Percentiles rank a stretch among this genome's conserved stretches.
These are phyloP conservation scores for Neoitamus cyanurus DNA, from an alignment of 2,888 invertebrate species.

Conservation along the genomic window DNA sequence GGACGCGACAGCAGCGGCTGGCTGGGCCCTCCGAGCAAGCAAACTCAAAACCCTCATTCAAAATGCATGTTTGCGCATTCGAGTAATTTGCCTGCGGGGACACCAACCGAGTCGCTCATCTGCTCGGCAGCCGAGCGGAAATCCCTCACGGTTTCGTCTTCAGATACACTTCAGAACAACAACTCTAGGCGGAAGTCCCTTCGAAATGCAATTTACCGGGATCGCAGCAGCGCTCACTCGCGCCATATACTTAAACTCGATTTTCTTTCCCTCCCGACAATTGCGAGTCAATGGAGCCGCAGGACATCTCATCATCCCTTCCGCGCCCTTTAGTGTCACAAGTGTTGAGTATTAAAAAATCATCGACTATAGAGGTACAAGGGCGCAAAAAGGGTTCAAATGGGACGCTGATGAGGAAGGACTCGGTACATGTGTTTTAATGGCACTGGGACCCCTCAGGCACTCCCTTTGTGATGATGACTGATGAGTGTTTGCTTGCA, in stretches of 20 bases:
- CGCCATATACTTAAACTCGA: background rate
- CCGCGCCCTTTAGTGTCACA: constrained; percentile 12
- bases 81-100: constrained; percentile 36
- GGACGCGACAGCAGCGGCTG: background rate
- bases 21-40: background rate
- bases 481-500: constrained; percentile 33
- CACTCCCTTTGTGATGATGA: constrained; percentile 31
- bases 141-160: background rate
- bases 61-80: constrained; percentile 48
- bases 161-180: background rate
- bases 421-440: constrained; percentile 13
- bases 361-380: constrained; percentile 26
- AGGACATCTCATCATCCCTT: constrained; percentile 37
- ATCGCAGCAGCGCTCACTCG: background rate
- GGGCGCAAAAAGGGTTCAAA: constrained; percentile 19
- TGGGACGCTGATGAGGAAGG: background rate
- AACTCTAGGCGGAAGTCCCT: constrained; percentile 37
- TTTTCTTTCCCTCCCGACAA: background rate
- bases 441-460: constrained; percentile 20
- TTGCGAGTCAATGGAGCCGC: constrained; percentile 25
- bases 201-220: constrained; percentile 24
- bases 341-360: constrained; percentile 46
- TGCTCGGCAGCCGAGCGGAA: constrained; percentile 13
- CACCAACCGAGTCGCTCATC: constrained; percentile 8
- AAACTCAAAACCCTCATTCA: constrained; percentile 16